Percentiles rank a stretch among this genome's conserved stretches.
Conservation (phyloP, 2,113 vertebrate genomes). For the Notarius quadriscutis region DNA sequence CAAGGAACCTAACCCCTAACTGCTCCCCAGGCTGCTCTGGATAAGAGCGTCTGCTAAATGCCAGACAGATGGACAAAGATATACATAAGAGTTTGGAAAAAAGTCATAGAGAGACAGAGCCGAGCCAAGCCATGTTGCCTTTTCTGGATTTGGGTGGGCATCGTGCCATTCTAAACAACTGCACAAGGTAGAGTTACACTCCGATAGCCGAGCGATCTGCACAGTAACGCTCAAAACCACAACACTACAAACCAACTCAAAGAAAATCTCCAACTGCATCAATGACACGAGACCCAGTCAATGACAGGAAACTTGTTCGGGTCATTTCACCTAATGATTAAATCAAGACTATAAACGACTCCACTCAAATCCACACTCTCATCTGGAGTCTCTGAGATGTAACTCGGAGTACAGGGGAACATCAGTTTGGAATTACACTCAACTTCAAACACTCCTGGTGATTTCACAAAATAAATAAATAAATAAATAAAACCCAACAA, state of each 20-base stretch:
- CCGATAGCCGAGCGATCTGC: conserved; percentile 22
- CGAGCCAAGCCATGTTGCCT: conserved; percentile 62
- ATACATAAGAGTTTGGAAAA: conserved; percentile 4
- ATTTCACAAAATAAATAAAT: not conserved
- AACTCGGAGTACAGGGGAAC: not conserved
- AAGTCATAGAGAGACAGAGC: conserved; percentile 8
- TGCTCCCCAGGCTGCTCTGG: no score
- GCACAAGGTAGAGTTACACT: conserved; percentile 65
- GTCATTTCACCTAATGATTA: not conserved
- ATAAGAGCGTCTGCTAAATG: no score
- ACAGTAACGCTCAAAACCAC: not conserved
- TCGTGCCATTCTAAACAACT: conserved; percentile 67
- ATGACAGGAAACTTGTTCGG: not conserved
- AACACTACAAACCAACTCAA: conserved; percentile 20
- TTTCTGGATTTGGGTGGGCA: conserved; percentile 58
- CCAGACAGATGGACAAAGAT: not conserved
- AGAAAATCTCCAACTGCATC: not conserved
- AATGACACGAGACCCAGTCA: not conserved
- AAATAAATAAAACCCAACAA: not conserved
- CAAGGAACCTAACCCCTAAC: no score
- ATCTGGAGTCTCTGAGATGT: not conserved
- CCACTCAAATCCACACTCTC: not conserved
- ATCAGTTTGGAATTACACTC: not conserved
- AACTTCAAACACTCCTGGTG: not conserved
- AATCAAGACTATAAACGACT: not conserved